Base-by-base conservation (phyloP, 2,113 vertebrate species). In the Neodontobutis hainanensis region DNA sequence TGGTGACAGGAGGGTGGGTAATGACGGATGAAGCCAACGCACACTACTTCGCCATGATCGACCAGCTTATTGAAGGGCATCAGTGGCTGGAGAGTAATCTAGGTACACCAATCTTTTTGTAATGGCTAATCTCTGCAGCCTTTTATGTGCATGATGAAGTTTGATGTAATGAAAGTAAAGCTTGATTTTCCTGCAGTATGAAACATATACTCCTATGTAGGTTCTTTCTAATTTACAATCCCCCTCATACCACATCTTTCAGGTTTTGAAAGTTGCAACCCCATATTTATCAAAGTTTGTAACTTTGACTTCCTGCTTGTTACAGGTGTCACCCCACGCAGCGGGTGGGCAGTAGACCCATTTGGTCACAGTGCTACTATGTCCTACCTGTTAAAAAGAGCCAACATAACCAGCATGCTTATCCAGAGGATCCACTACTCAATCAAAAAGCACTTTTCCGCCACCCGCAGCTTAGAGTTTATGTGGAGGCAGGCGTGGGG, bases 401-500 rank as follows among this genome's bases (percentile, higher is more conserved):
- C 97, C 83, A 99, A 99, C 87, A 75, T 99, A 88, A 98, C 95
- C 3, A 95, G 88, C 91, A 99, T 99, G 97, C 94, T 99, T 73
- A 97, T 99, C 80, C 97, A 99, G 91, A 93, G 97, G 0, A 91
- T 99, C 59, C 97, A 99, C 77, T 99, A 99, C 1, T 90, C 95
- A 71, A 93, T 99, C 90, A 99, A 99, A 92, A 99, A 99, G 79
- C 95, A 98, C 90, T 97, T 99, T 42, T 73, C 97, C 3, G 92
- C 96, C 68, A 96, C 93, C 1, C 94, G 87, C 74, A 98, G 89
- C 83, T 87, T 99, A 86, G 97, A 99, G 91, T 99, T 99, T 85
- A 98, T 99, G 96, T 99, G 97, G 97, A 94, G 97, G 84, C 97
- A 99, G 91, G 86, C 92, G 0, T 99, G 97, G 97, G 97, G 97